These are phyloP conservation scores for Platorchestia sp. DNA, from an alignment of 1,140 invertebrate species.

Conservation along the genomic window DNA sequence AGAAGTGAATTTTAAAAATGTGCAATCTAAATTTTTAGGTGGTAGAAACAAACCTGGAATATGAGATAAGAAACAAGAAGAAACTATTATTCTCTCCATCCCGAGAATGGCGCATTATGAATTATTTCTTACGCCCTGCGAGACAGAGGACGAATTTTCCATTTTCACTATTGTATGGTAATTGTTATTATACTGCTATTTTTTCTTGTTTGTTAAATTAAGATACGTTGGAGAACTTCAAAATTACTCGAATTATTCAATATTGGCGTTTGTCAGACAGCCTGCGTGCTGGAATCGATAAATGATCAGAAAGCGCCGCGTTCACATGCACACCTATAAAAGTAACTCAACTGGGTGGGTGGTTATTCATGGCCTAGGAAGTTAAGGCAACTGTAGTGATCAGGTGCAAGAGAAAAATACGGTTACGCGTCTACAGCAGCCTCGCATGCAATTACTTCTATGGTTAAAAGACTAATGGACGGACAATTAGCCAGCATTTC, in stretches of 20 bases:
- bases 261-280: neutral
- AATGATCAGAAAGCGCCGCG: neutral
- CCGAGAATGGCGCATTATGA: too few relatives aligned
- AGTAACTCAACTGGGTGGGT: neutral
- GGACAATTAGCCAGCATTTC: constrained; percentile 51
- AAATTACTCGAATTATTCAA: neutral
- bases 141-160: neutral
- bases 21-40: too few relatives aligned
- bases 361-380: neutral
- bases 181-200: neutral
- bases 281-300: neutral
- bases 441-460: constrained; percentile 49
- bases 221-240: neutral
- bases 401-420: neutral
- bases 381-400: neutral
- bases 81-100: too few relatives aligned
- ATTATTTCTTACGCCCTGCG: too few relatives aligned
- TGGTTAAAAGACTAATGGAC: constrained; percentile 52
- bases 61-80: too few relatives aligned
- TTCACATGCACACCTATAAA: neutral
- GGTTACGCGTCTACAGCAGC: neutral
- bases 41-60: too few relatives aligned
- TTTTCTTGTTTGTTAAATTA: neutral
- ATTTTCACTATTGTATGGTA: neutral
- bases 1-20: too few relatives aligned